Conservation (phyloP, 1,140 invertebrate genomes). For the Heliothis subflexa region DNA sequence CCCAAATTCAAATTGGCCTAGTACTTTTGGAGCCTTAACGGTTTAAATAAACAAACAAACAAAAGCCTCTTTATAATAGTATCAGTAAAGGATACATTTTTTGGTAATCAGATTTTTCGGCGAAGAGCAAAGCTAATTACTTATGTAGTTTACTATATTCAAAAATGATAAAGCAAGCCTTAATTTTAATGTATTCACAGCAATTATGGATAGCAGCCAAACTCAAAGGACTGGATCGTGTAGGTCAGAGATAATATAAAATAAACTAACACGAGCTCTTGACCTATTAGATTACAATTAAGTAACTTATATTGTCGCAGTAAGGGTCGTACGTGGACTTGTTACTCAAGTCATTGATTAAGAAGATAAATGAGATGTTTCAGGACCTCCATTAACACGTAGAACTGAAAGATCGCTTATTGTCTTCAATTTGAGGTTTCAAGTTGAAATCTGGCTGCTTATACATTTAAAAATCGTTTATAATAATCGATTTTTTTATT, state of each 20-base stretch:
- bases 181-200: no score
- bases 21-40: no score
- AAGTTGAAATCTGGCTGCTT: not conserved
- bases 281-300: not conserved
- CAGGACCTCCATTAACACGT: not conserved
- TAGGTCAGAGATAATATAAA: not conserved
- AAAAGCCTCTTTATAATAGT: no score
- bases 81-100: no score
- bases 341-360: not conserved
- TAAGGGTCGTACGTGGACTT: not conserved
- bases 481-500: not conserved
- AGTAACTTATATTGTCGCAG: not conserved
- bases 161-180: no score
- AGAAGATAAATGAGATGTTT: conserved; percentile 4
- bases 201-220: no score
- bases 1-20: no score
- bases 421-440: not conserved
- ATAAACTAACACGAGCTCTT: not conserved
- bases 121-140: no score
- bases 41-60: no score
- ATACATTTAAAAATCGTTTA: not conserved
- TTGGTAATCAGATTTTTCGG: no score
- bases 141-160: no score
- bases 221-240: not conserved
- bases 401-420: not conserved